These are phyloP conservation scores for Romanogobio albipinnatus DNA, from an alignment of 2,113 vertebrate genomes.

Conservation along the genomic window DNA sequence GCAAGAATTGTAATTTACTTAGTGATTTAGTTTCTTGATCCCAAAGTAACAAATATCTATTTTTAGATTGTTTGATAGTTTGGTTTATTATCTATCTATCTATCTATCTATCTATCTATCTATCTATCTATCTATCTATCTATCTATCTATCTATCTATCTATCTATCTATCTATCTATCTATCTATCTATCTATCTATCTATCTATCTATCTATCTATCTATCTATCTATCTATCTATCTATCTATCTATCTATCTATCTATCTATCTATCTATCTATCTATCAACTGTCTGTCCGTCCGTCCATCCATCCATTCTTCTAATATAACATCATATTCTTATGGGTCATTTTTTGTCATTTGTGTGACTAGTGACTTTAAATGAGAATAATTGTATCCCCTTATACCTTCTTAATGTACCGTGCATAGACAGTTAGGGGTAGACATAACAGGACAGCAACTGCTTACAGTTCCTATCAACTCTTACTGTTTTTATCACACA, in stretches of 20 bases:
- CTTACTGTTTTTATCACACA: not conserved
- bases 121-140: not conserved
- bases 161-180: fast-evolving
- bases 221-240: not conserved
- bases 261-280: too few relatives aligned
- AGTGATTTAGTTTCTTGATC: too few relatives aligned
- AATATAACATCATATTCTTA: too few relatives aligned
- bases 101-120: not conserved
- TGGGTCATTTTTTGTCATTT: too few relatives aligned
- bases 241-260: not conserved
- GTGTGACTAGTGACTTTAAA: not conserved
- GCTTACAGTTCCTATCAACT: constrained; percentile 20
- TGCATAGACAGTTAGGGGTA: not conserved
- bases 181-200: not conserved
- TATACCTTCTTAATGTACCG: not conserved
- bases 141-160: not conserved
- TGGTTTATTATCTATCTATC: not conserved
- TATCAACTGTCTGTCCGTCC: not conserved
- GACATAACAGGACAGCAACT: not conserved
- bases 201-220: not conserved
- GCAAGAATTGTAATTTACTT: too few relatives aligned
- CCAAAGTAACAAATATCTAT: not conserved
- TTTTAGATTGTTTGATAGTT: too few relatives aligned
- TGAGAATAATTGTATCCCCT: not conserved
- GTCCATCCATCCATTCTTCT: too few relatives aligned